Base-by-base conservation (phyloP, 2,888 invertebrate species). In the Salticus scenicus region DNA sequence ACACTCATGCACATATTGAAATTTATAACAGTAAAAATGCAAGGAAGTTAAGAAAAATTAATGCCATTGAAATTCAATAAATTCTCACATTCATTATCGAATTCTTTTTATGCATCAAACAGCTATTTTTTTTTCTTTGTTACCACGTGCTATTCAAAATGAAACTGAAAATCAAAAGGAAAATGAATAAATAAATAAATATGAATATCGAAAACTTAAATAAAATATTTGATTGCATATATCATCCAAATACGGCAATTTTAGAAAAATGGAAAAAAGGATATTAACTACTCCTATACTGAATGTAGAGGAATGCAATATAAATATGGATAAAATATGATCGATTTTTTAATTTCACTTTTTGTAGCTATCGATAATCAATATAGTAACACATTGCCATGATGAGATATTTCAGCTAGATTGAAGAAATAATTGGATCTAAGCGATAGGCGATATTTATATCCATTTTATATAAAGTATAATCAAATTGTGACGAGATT, bases 311-410 rank as follows among this genome's bases (percentile, higher is more conserved):
- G 27, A 72, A 33, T 57, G 1, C 41, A 69, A 69, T 72, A 79
- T 82, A 82, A 82, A 82, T 82, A 82, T 82, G 47, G 70, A 75
- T 57, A 82, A 82, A 75, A 71, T 71, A 82, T 75, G 82, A 82
- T 82, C 71, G 64, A 82, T 82, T 76, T 82, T 57, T 57, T 57
- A 24, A 24, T 57, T 24, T 57, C 70, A 31, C 70, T 71, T 71
- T 71, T 64, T 82, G 75, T 75, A 42, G 64, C 42, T 82, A 82
- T 82, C 42, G 82, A 64, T 70, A 82, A 71, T 75, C 82, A 47
- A 82, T 82, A 70, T 17, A 33, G 82, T 82, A 75, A 82, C 57
- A 76, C 75, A 76, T 82, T 70, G 12, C 57, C 24, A 27, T n/a
- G 47, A 75, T 69, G 69, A 81, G 69, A 81, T 81, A 63, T 31